Evolutionary conservation across 2,113 vertebrate species (phyloP).

Genomic region (Vulpes vulpes): DNA sequence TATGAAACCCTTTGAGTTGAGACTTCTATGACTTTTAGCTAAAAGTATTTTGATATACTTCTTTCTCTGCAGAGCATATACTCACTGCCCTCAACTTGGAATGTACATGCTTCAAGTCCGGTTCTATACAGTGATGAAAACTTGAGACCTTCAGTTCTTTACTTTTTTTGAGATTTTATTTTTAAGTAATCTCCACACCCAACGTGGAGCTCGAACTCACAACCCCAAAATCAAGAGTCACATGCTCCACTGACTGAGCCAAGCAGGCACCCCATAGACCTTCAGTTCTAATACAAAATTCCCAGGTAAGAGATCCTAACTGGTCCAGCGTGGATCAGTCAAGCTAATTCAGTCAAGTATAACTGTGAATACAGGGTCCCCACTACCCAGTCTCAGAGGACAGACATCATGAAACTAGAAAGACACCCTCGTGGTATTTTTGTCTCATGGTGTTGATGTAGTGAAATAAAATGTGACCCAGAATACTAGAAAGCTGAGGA

Average conservation of each 20-base stretch:
- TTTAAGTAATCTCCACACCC: neutral
- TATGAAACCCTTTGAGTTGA: neutral
- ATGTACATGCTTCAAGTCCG: neutral
- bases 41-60: neutral
- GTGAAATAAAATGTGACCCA: neutral
- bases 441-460: neutral
- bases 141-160: neutral
- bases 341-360: neutral
- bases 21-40: neutral
- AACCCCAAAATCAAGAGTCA: neutral
- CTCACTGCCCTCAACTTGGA: neutral
- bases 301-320: neutral
- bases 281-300: neutral
- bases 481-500: neutral
- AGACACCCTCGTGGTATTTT: neutral
- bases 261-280: neutral
- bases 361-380: neutral
- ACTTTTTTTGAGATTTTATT: neutral
- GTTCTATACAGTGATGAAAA: neutral
- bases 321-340: neutral
- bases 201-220: neutral
- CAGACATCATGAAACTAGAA: neutral
- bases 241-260: neutral
- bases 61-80: neutral
- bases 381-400: neutral